phyloP scores from a whole-genome alignment of 2,888 invertebrate genomes.

The Masnerella sp. region DNA sequence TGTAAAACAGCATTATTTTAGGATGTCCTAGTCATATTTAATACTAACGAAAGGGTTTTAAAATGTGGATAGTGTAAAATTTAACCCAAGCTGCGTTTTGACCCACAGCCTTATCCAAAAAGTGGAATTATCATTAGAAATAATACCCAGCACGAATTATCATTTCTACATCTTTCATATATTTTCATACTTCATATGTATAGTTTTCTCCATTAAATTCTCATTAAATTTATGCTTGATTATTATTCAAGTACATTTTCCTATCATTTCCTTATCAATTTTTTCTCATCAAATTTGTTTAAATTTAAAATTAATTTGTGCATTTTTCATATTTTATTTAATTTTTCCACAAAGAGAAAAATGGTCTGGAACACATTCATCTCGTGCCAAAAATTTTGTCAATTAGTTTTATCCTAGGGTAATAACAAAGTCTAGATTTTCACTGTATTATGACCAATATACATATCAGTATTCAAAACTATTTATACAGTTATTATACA shows the following conservation, averaged over 20 bases:
- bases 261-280: no score
- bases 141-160: neutral
- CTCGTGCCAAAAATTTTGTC: constrained; percentile 72
- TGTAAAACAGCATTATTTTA: no score
- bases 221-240: no score
- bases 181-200: constrained; percentile 20
- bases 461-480: constrained; percentile 42
- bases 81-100: constrained; percentile 38
- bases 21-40: no score
- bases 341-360: constrained; percentile 69
- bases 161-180: no score
- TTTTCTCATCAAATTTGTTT: neutral
- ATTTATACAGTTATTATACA: constrained; percentile 19
- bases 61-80: constrained; percentile 22
- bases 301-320: neutral
- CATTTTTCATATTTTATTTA: neutral
- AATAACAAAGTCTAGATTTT: constrained; percentile 35
- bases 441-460: constrained; percentile 33
- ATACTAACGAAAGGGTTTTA: constrained; percentile 28
- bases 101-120: constrained; percentile 49
- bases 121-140: constrained; percentile 43
- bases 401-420: constrained; percentile 60
- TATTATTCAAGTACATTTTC: no score
- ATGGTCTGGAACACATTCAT: constrained; percentile 77
- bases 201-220: constrained; percentile 16